Conservation (phyloP, 2,797 vertebrate species). For the Periophthalmus magnuspinnatus region DNA sequence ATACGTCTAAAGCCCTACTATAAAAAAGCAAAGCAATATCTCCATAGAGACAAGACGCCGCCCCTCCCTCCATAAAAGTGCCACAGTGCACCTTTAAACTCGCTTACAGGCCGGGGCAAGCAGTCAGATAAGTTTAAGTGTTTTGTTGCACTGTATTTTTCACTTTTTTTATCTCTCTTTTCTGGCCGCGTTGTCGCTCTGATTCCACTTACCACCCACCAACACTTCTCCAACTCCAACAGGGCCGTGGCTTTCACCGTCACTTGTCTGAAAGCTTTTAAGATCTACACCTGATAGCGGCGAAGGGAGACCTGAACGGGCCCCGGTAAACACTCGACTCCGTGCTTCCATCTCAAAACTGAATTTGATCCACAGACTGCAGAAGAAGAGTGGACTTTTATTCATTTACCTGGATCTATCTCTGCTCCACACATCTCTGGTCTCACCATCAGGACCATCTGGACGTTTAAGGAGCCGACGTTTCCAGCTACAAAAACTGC, state of each 20-base stretch:
- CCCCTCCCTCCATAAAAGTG: no score
- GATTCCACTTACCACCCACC: constrained; percentile 35
- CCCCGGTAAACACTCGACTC: constrained; percentile 42
- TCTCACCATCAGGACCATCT: not conserved
- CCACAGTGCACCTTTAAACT: not conserved
- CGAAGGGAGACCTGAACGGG: constrained; percentile 36
- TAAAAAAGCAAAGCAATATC: no score
- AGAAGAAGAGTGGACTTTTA: constrained; percentile 31
- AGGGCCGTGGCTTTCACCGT: constrained; percentile 33
- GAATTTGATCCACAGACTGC: constrained; percentile 41
- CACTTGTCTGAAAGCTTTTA: constrained; percentile 38
- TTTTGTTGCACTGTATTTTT: constrained; percentile 17
- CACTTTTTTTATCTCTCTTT: constrained; percentile 10
- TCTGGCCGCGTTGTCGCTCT: constrained; percentile 14
- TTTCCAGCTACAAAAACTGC: not conserved
- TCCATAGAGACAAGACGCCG: no score
- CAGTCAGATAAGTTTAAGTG: constrained; percentile 22
- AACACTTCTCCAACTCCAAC: constrained; percentile 42
- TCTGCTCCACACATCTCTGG: not conserved
- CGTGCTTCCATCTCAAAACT: constrained; percentile 41
- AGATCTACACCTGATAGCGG: constrained; percentile 43
- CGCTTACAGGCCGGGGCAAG: constrained; percentile 5
- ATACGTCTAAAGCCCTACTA: no score
- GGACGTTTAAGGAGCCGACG: not conserved
- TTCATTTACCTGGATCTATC: constrained; percentile 13